A percentile compares a stretch with the other conserved stretches of the same genome.
Conservation (phyloP, 1,140 invertebrate species). For the Lepidotrigona ventralis region DNA sequence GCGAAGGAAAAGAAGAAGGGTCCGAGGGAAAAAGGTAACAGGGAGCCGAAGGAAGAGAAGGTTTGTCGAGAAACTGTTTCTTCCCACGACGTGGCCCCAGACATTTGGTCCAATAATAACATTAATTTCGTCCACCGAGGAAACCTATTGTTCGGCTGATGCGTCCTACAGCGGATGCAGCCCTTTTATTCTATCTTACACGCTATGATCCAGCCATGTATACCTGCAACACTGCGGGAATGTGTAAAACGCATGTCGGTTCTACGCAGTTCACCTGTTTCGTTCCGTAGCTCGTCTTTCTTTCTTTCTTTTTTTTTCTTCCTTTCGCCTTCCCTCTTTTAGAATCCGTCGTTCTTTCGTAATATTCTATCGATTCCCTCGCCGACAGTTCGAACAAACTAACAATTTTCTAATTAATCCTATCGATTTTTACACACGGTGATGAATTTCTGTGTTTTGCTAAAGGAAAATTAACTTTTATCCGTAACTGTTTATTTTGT, state of each 20-base stretch:
- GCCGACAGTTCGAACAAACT: neutral
- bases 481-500: too few relatives aligned
- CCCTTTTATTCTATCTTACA: slow-evolving; percentile 68
- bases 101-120: slow-evolving; percentile 80
- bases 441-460: neutral
- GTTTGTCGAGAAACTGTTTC: slow-evolving; percentile 70
- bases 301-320: neutral
- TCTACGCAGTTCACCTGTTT: slow-evolving; percentile 60
- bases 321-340: too few relatives aligned
- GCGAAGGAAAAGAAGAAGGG: slow-evolving; percentile 23
- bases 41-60: slow-evolving; percentile 59
- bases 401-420: slow-evolving; percentile 21
- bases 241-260: slow-evolving; percentile 48
- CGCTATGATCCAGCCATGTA: slow-evolving; percentile 46
- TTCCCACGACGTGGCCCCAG: slow-evolving; percentile 75
- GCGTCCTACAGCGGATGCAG: slow-evolving; percentile 74
- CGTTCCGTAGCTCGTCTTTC: slow-evolving; percentile 26
- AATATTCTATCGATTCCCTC: too few relatives aligned
- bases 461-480: too few relatives aligned
- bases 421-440: neutral
- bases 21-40: slow-evolving; percentile 47
- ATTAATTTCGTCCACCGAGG: slow-evolving; percentile 77
- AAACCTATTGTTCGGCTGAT: slow-evolving; percentile 76
- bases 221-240: slow-evolving; percentile 48
- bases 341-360: neutral